Evolutionary conservation across 2,113 vertebrate genomes (phyloP).

Genomic region (Pungitius pungitius): DNA sequence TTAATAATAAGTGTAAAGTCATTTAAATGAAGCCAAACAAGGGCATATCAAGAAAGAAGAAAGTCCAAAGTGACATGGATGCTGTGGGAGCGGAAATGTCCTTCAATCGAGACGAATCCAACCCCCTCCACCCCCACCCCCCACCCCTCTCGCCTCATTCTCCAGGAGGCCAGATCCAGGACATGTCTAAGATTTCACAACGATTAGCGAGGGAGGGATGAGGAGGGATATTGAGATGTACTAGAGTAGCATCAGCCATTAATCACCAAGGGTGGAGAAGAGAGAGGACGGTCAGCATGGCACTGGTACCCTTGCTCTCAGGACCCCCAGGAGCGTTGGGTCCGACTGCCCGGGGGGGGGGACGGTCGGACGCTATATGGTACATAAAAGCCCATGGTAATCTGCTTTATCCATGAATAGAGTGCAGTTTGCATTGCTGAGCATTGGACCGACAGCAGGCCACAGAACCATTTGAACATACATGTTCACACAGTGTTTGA

Average conservation of each 20-base stretch:
- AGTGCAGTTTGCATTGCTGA: conserved; percentile 49
- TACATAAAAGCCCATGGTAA: too few species aligned
- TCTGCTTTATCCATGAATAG: conserved; percentile 39
- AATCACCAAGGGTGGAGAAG: conserved; percentile 52
- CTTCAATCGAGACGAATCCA: conserved; percentile 7
- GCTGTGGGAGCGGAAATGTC: conserved; percentile 1
- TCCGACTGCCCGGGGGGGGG: too few species aligned
- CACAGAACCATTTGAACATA: too few species aligned
- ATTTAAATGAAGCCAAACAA: background rate
- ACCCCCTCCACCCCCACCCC: background rate
- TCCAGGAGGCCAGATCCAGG: conserved; percentile 55
- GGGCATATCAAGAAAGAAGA: background rate
- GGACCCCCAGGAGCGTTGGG: conserved; percentile 32
- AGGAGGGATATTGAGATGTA: conserved; percentile 69
- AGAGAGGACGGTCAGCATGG: conserved; percentile 43
- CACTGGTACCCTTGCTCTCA: conserved; percentile 18
- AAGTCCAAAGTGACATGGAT: conserved; percentile 22
- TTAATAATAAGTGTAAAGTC: background rate
- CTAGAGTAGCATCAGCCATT: conserved; percentile 64
- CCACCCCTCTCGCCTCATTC: conserved; percentile 1
- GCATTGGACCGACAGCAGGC: conserved; percentile 41
- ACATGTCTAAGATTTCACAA: conserved; percentile 71
- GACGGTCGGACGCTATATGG: too few species aligned
- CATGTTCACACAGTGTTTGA: background rate
- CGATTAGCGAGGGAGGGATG: conserved; percentile 65